Base-by-base conservation (phyloP, 2,888 invertebrate genomes). In the Polydrusus cervinus region DNA sequence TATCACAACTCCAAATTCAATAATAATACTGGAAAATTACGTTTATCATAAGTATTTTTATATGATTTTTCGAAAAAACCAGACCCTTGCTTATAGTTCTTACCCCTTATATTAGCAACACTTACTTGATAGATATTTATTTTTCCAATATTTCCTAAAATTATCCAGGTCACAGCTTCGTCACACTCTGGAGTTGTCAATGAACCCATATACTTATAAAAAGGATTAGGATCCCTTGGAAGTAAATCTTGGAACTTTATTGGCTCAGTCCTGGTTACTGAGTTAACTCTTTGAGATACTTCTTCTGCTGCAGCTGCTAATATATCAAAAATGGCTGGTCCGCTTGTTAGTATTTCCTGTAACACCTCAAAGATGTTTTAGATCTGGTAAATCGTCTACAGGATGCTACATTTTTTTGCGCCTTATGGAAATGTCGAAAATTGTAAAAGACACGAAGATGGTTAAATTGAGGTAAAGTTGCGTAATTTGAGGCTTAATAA, bases 121-220 rank as follows among this genome's bases (percentile, higher is more conserved):
- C 25, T 25, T 34, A 55, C 55, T 34, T 55, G 34, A 1, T 55
- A 0, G 9, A 0, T 3, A 8, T 14, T 14, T 55, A 55, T 55
- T 34, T 30, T 0, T 10, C 34, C 55, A n/a, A 55, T 14, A 30
- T 55, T 9, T 14, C 9, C 8, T 0, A 34, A 14, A 14, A 55
- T 30, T 9, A 14, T 30, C 55, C 55, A 55, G 3, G 0, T 11
- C 2, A 55, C 55, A 55, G 2, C 55, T 55, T 55, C 55, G 8
- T 55, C 30, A 34, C 55, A 55, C 1, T 34, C 55, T 14, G 34
- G 34, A 34, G 55, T 55, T n/a, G 34, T 55, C 11, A 55, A 14
- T n/a, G 55, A 55, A 14, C 55, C 55, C 7, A 0, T 6, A 34
- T 55, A 55, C 14, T 6, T 7, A 34, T 55, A 55, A 55, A 55